phyloP scores from a whole-genome alignment of 2,113 vertebrate genomes.

The Peromyscus leucopus region DNA sequence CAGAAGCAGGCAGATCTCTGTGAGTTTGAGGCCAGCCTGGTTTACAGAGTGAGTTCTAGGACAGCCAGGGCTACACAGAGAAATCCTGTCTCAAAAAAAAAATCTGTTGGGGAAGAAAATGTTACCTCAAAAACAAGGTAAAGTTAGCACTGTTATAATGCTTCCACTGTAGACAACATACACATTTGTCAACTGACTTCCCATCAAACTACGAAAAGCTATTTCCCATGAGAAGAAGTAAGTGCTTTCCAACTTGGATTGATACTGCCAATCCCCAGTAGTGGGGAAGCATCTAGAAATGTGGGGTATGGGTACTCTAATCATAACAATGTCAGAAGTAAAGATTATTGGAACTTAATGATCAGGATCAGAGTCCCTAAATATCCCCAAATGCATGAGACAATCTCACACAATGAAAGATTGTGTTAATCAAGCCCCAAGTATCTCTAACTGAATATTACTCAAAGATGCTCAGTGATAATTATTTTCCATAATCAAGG shows the following conservation, averaged over 20 bases:
- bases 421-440: background rate
- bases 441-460: background rate
- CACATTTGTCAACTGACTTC: constrained; percentile 37
- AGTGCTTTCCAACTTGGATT: constrained; percentile 15
- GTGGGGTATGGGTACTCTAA: constrained; percentile 15
- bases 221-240: constrained; percentile 53
- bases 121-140: background rate
- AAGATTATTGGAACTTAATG: background rate
- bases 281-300: constrained; percentile 19
- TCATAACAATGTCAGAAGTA: background rate
- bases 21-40: too few relatives aligned
- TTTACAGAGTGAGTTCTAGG: too few relatives aligned
- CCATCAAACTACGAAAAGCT: constrained; percentile 18
- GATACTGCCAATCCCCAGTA: background rate
- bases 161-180: background rate
- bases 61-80: too few relatives aligned
- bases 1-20: too few relatives aligned
- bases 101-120: constrained; percentile 36
- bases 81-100: too few relatives aligned
- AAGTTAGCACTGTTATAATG: constrained; percentile 35
- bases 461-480: background rate
- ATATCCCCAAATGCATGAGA: background rate
- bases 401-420: constrained; percentile 23
- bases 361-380: background rate
- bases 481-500: constrained; percentile 29